Evolutionary conservation across 2,888 invertebrate genomes (phyloP).

Genomic region (Antheraea yamamai): DNA sequence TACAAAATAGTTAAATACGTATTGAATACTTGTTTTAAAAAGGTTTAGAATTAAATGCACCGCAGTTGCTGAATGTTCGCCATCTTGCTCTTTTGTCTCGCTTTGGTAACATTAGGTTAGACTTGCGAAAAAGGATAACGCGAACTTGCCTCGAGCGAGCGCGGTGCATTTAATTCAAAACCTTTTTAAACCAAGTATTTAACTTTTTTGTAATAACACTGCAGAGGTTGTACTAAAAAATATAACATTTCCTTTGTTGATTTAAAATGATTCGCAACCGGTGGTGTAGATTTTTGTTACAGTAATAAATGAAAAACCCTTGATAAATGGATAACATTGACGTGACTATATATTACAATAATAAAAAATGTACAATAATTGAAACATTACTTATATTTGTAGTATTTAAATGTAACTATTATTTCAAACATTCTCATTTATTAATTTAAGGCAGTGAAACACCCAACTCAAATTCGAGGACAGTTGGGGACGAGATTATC

Average conservation of each 20-base stretch:
- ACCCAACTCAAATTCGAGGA: conserved; percentile 80
- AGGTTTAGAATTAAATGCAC: too few relatives aligned
- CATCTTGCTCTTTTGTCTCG: too few relatives aligned
- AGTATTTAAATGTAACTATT: conserved; percentile 73
- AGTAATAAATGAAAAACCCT: conserved; percentile 9
- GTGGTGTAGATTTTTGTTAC: conserved; percentile 8
- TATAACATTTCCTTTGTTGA: background rate
- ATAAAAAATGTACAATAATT: conserved; percentile 55
- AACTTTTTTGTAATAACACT: too few relatives aligned
- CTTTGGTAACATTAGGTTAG: too few relatives aligned
- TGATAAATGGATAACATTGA: conserved; percentile 29
- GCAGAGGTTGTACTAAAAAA: too few relatives aligned
- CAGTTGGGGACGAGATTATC: conserved; percentile 81
- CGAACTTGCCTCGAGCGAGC: too few relatives aligned
- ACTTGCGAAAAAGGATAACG: too few relatives aligned
- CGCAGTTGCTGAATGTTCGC: too few relatives aligned
- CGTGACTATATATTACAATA: conserved; percentile 45
- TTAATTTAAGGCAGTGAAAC: conserved; percentile 82
- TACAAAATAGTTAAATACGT: too few relatives aligned
- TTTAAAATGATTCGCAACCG: background rate
- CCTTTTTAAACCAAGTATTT: too few relatives aligned
- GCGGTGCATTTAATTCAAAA: too few relatives aligned
- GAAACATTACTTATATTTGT: conserved; percentile 73
- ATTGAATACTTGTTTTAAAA: too few relatives aligned
- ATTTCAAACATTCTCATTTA: conserved; percentile 66